A percentile compares a stretch with the other conserved stretches of the same genome.
Evolutionary conservation across 2,113 vertebrate species (phyloP).

Genomic region (Rana temporaria): DNA sequence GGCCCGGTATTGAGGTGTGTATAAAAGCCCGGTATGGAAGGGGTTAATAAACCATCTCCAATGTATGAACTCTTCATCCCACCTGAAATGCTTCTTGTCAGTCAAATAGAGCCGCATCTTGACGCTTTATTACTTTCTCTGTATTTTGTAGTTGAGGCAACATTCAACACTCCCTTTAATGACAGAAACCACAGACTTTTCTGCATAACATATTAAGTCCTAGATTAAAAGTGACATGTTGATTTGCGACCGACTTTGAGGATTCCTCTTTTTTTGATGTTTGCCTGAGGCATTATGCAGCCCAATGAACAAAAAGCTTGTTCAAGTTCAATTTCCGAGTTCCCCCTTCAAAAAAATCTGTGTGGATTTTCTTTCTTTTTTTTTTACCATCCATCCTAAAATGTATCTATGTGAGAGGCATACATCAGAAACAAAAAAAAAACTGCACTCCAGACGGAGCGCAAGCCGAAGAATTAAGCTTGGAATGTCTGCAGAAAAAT

Average conservation of each 20-base stretch:
- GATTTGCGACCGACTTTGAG: constrained; percentile 51
- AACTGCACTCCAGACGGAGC: background rate
- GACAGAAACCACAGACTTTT: constrained; percentile 28
- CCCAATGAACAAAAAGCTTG: constrained; percentile 43
- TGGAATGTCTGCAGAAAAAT: background rate
- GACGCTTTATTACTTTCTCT: background rate
- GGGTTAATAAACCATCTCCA: no score
- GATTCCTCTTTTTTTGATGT: constrained; percentile 26
- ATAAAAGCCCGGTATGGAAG: no score
- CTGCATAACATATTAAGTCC: constrained; percentile 35
- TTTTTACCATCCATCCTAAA: background rate
- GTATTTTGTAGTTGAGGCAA: constrained; percentile 18
- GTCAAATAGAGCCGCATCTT: background rate
- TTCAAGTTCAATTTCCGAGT: constrained; percentile 7
- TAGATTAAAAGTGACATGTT: constrained; percentile 53
- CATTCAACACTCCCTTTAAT: constrained; percentile 19
- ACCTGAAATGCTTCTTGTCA: no score
- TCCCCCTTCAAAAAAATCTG: constrained; percentile 16
- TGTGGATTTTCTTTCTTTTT: background rate
- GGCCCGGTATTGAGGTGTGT: no score
- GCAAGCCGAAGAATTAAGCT: background rate
- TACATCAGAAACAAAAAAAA: background rate
- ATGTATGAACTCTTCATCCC: no score
- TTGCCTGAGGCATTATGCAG: constrained; percentile 43
- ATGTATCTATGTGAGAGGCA: background rate